Conservation (phyloP, 2,113 vertebrate species). For the Acinonyx jubatus region DNA sequence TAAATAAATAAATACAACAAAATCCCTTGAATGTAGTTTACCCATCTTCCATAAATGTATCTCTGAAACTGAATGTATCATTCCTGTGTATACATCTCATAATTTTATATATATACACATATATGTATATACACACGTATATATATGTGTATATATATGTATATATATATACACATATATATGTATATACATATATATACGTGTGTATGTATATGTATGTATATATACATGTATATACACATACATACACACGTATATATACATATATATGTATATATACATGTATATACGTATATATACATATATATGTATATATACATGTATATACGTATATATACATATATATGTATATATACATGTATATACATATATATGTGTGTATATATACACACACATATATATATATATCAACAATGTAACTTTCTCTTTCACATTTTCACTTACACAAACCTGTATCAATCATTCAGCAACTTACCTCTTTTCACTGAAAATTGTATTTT, state of each 20-base stretch:
- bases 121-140: not conserved
- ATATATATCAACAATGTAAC: not conserved
- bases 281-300: no score
- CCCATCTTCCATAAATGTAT: not conserved
- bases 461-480: constrained; percentile 5
- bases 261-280: no score
- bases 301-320: fast-evolving
- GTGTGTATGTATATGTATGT: no score
- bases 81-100: not conserved
- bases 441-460: not conserved
- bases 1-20: not conserved
- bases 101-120: not conserved
- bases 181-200: no score
- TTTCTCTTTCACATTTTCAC: constrained; percentile 7
- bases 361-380: not conserved
- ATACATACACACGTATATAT: no score
- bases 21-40: not conserved
- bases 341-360: fast-evolving
- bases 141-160: not conserved
- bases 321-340: not conserved
- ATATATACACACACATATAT: not conserved
- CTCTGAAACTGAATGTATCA: not conserved
- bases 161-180: no score
- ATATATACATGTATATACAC: no score
- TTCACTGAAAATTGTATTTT: not conserved